Evolutionary conservation across 2,113 vertebrate genomes (phyloP).

Genomic region (Natator depressus): DNA sequence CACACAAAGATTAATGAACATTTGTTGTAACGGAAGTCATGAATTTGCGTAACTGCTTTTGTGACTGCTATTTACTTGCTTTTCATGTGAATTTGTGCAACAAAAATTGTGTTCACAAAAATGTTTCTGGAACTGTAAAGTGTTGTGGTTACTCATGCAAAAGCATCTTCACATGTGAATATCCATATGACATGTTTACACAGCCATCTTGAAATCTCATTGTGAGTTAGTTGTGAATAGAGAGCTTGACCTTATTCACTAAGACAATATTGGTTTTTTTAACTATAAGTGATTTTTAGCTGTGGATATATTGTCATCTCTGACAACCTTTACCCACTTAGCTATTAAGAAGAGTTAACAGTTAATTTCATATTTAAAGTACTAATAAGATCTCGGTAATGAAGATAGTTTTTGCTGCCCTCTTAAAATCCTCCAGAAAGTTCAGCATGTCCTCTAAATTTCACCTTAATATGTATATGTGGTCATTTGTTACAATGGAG

Average conservation of each 20-base stretch:
- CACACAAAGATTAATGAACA: not conserved
- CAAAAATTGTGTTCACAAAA: not conserved
- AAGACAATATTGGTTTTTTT: constrained; percentile 30
- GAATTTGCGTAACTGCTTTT: not conserved
- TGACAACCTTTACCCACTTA: not conserved
- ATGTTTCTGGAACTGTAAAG: constrained; percentile 1
- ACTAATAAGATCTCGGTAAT: not conserved
- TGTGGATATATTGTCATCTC: not conserved
- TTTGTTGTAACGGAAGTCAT: not conserved
- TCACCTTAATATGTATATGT: not conserved
- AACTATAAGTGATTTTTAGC: constrained; percentile 25
- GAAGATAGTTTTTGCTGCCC: not conserved
- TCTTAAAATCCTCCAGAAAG: constrained; percentile 14
- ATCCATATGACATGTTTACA: constrained; percentile 36
- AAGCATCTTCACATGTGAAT: not conserved
- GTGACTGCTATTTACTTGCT: not conserved
- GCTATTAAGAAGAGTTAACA: constrained; percentile 24
- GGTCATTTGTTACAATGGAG: not conserved
- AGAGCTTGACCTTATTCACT: constrained; percentile 13
- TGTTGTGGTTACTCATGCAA: constrained; percentile 21
- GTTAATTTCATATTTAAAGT: not conserved
- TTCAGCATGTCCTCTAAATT: constrained; percentile 23
- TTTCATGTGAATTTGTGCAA: not conserved
- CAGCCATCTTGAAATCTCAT: constrained; percentile 1
- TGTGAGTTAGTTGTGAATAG: constrained; percentile 23